A percentile compares a stretch with the other conserved stretches of the same genome.
Evolutionary conservation across 2,113 vertebrate genomes (phyloP).

Genomic region (Nothoprocta pentlandii): DNA sequence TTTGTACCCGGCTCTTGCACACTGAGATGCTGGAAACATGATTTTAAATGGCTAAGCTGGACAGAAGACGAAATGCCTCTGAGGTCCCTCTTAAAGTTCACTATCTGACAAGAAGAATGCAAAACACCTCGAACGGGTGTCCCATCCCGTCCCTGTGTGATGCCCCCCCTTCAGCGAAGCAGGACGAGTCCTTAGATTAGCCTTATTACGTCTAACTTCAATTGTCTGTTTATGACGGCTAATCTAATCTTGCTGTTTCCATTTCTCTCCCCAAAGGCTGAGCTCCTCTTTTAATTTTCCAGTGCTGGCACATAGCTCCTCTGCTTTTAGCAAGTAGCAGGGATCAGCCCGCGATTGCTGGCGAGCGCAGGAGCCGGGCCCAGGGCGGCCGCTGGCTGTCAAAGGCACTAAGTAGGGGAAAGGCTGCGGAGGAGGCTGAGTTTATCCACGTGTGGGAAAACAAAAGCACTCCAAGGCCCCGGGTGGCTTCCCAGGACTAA

Average conservation of each 20-base stretch:
- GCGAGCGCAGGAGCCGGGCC: fast-evolving
- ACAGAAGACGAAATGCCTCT: background rate
- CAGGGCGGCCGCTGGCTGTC: background rate
- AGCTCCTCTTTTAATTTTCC: background rate
- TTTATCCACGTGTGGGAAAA: background rate
- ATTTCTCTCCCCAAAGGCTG: background rate
- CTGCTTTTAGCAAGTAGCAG: conserved; percentile 13
- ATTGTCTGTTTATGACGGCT: background rate
- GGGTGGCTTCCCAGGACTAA: background rate
- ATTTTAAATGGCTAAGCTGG: background rate
- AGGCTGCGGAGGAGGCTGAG: background rate
- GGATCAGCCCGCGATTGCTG: background rate
- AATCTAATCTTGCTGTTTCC: background rate
- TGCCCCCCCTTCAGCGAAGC: background rate
- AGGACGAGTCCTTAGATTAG: background rate
- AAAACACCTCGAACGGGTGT: background rate
- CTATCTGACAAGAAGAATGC: background rate
- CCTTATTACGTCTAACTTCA: background rate
- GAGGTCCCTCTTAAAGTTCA: background rate
- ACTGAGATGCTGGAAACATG: background rate
- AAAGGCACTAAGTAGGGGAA: background rate
- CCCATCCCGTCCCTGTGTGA: background rate
- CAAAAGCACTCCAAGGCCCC: background rate
- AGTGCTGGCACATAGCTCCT: background rate
- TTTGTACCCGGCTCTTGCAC: background rate